A percentile compares a stretch with the other conserved stretches of the same genome.
These are phyloP conservation scores for Drosophila meridionalis DNA, from an alignment of 2,888 invertebrate species.

Conservation along the genomic window DNA sequence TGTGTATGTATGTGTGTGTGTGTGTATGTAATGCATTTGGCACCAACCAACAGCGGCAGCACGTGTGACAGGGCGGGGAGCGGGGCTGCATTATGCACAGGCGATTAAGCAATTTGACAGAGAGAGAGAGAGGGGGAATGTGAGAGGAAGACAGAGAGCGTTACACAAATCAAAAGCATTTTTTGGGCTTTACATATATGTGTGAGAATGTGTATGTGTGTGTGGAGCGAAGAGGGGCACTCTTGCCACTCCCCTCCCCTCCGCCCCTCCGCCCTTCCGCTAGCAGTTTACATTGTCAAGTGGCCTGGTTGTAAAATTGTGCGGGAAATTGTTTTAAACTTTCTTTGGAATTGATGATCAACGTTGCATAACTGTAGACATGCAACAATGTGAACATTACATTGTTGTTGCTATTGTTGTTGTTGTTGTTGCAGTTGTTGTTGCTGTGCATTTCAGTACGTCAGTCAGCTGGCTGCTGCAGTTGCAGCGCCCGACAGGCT, in stretches of 20 bases:
- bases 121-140: background rate
- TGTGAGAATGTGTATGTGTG: background rate
- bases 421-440: conserved; percentile 20
- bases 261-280: conserved; percentile 37
- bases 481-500: conserved; percentile 6
- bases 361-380: conserved; percentile 62
- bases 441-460: conserved; percentile 20
- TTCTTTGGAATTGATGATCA: conserved; percentile 61
- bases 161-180: conserved; percentile 64
- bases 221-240: no score
- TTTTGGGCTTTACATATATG: conserved; percentile 54
- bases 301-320: conserved; percentile 63
- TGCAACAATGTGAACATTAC: conserved; percentile 61
- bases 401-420: conserved; percentile 40
- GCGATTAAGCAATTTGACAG: conserved; percentile 68
- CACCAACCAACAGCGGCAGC: conserved; percentile 17
- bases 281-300: conserved; percentile 62
- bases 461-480: conserved; percentile 25
- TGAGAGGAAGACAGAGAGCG: background rate
- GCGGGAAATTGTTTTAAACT: conserved; percentile 68
- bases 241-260: background rate
- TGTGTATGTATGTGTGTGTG: no score
- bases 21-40: conserved; percentile 48
- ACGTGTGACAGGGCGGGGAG: conserved; percentile 25
- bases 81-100: conserved; percentile 64